Percentiles rank a stretch among this genome's conserved stretches.
phyloP scores from a whole-genome alignment of 2,113 vertebrate genomes.

The Hydrolagus affinis region DNA sequence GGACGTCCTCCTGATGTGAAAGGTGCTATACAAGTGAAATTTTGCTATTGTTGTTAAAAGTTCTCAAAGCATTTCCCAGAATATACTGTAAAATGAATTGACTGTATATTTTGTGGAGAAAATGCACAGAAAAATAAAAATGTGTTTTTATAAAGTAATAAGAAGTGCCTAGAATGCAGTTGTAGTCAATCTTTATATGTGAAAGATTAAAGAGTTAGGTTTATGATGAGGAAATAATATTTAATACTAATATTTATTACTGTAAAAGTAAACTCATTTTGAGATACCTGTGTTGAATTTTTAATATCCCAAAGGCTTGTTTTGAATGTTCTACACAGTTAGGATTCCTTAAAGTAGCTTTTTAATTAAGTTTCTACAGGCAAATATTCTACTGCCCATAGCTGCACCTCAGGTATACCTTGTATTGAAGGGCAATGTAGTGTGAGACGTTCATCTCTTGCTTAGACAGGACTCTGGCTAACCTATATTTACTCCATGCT shows the following conservation, averaged over 20 bases:
- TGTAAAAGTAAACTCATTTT: background rate
- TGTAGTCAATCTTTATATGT: background rate
- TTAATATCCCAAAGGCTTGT: background rate
- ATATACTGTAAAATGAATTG: no score
- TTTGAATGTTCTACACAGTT: background rate
- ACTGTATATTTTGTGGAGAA: no score
- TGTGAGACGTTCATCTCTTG: no score
- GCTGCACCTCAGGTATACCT: background rate
- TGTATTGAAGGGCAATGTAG: background rate
- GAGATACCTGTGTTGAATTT: background rate
- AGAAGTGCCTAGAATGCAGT: background rate
- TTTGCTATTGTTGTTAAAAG: no score
- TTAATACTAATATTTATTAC: constrained; percentile 16
- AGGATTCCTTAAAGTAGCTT: constrained; percentile 8
- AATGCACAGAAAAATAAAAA: no score
- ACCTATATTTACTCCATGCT: no score
- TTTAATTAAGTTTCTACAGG: constrained; percentile 13
- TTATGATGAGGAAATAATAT: constrained; percentile 2
- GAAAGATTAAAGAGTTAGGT: background rate
- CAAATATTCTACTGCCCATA: constrained; percentile 10
- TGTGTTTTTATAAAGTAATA: background rate
- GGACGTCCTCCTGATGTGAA: no score
- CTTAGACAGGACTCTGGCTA: no score
- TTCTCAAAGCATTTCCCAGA: no score
- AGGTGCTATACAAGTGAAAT: no score